Conservation (phyloP, 64 coral and sea anemone species). For the Montipora sp. region DNA sequence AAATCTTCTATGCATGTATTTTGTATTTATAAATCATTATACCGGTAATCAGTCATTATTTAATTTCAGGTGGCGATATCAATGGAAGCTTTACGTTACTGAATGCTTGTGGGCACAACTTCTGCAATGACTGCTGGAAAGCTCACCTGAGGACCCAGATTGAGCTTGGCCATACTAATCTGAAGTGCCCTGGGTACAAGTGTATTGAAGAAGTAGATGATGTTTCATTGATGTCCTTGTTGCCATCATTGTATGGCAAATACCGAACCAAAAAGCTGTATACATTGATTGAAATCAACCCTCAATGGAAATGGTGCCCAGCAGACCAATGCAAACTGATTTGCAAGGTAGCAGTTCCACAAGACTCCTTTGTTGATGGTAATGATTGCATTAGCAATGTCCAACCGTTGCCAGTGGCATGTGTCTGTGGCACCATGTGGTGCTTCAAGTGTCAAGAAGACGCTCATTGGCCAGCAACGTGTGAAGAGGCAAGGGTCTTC, state of each 20-base stretch:
- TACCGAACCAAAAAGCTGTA: conserved; percentile 36
- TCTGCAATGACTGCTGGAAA: conserved; percentile 79
- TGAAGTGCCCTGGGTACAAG: conserved; percentile 66
- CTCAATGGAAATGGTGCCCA: conserved; percentile 72
- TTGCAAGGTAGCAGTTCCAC: conserved; percentile 35
- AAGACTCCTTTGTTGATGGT: neutral
- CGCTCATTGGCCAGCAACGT: conserved; percentile 86
- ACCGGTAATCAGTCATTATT: too few relatives aligned
- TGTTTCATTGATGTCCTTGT: conserved; percentile 68
- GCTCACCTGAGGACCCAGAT: conserved; percentile 51
- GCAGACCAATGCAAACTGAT: conserved; percentile 55
- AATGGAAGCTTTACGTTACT: neutral
- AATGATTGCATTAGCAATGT: neutral
- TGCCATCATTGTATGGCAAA: conserved; percentile 63
- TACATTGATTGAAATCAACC: conserved; percentile 23
- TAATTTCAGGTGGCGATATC: too few relatives aligned
- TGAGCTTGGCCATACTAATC: conserved; percentile 3
- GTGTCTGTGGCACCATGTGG: conserved; percentile 71
- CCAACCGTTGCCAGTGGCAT: conserved; percentile 63
- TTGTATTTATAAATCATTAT: too few relatives aligned
- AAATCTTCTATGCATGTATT: too few relatives aligned
- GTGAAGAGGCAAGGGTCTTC: conserved; percentile 71
- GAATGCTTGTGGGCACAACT: conserved; percentile 62
- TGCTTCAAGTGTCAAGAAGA: conserved; percentile 80
- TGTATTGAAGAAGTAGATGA: conserved; percentile 50